Evolutionary conservation across 2,888 invertebrate species (phyloP).

Genomic region (Bombyx huttoni): DNA sequence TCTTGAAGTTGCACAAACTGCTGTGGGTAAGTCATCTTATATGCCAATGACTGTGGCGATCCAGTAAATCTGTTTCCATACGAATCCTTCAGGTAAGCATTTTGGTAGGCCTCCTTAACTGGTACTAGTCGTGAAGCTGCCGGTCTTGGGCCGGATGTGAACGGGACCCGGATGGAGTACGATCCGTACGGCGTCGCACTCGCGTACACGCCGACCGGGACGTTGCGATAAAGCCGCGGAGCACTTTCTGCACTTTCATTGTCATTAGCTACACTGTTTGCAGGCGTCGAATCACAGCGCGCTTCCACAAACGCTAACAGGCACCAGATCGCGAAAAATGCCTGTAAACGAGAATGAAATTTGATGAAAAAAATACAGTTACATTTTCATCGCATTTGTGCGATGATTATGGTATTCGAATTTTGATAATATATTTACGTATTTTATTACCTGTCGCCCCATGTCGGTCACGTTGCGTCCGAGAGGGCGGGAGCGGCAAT

Average conservation of each 20-base stretch:
- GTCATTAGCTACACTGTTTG: conserved; percentile 27
- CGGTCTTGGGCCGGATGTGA: conserved; percentile 25
- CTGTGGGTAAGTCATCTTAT: conserved; percentile 45
- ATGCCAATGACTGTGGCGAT: conserved; percentile 37
- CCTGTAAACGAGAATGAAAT: conserved; percentile 33
- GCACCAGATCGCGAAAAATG: conserved; percentile 32
- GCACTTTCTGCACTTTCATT: conserved; percentile 44
- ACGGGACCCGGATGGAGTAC: conserved; percentile 45
- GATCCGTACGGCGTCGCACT: conserved; percentile 47
- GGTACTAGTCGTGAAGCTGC: conserved; percentile 33
- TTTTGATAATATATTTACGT: not conserved
- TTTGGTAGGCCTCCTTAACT: conserved; percentile 35
- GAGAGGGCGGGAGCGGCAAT: conserved; percentile 47
- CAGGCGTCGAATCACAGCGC: conserved; percentile 21
- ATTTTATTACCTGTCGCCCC: conserved; percentile 52
- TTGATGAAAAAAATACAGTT: not conserved
- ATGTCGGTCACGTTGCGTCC: conserved; percentile 39
- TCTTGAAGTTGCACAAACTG: conserved; percentile 53
- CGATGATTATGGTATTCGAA: too few relatives aligned
- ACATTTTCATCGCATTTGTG: too few relatives aligned
- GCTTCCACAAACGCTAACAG: conserved; percentile 33
- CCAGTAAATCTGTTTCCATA: conserved; percentile 53
- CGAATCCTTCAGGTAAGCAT: conserved; percentile 48
- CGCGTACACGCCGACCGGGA: conserved; percentile 45
- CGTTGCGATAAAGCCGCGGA: conserved; percentile 41